phyloP scores from a whole-genome alignment of 2,113 vertebrate species.

The Haplochromis burtoni region DNA sequence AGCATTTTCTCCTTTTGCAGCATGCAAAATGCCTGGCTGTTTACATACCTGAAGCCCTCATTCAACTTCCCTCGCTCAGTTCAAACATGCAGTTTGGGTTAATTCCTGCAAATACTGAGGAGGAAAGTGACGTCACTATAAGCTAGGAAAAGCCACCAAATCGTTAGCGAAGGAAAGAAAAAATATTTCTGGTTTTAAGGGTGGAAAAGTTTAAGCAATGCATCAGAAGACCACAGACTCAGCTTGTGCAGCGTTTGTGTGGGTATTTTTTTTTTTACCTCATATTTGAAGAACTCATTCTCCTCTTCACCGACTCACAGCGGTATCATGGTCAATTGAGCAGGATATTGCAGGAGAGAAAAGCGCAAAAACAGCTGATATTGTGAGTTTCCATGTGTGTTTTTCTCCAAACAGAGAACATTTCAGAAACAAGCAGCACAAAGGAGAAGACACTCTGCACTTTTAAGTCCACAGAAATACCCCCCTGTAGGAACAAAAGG shows the following conservation, averaged over 20 bases:
- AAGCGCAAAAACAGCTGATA: constrained; percentile 16
- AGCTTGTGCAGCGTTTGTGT: not conserved
- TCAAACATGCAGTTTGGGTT: constrained; percentile 33
- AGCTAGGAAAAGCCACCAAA: not conserved
- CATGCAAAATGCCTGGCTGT: constrained; percentile 12
- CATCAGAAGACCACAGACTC: not conserved
- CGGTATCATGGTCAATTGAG: constrained; percentile 42
- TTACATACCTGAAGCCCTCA: constrained; percentile 26
- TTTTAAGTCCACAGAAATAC: not conserved
- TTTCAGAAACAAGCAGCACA: constrained; percentile 16
- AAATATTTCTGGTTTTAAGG: not conserved
- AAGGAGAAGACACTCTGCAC: not conserved
- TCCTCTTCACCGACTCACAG: constrained; percentile 36
- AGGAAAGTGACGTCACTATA: not conserved
- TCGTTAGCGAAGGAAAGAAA: not conserved
- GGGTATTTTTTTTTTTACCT: not conserved
- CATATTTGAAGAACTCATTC: constrained; percentile 17
- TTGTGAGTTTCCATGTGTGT: not conserved
- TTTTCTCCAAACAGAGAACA: constrained; percentile 13
- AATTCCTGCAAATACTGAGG: constrained; percentile 8
- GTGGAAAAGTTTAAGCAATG: constrained; percentile 4
- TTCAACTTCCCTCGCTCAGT: constrained; percentile 22
- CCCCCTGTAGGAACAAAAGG: not conserved
- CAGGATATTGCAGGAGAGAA: constrained; percentile 33
- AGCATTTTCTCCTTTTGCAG: constrained; percentile 46